Evolutionary conservation across 1,140 invertebrate species (phyloP).

Genomic region (Venustaconcha ellipsiformis): DNA sequence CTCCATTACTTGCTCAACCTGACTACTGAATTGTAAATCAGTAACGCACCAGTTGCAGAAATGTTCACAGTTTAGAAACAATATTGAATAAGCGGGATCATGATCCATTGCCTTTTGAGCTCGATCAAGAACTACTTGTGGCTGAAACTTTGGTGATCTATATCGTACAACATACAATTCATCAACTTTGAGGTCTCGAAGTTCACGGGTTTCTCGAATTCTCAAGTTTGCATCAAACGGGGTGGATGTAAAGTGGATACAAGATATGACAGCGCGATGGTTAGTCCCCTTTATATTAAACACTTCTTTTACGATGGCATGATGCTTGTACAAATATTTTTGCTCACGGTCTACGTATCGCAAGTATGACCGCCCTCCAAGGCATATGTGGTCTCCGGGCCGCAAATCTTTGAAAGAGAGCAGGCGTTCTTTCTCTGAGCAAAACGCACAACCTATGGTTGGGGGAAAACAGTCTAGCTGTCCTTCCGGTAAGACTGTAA

Average conservation of each 20-base stretch:
- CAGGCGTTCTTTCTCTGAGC: constrained; percentile 7
- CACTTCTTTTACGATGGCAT: constrained; percentile 2
- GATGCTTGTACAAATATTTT: constrained; percentile 3
- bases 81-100: neutral
- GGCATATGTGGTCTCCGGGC: constrained; percentile 1
- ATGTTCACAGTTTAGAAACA: constrained; percentile 19
- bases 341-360: neutral
- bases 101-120: constrained; percentile 4
- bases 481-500: too few species aligned
- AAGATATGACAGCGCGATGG: neutral
- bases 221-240: neutral
- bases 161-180: constrained; percentile 18
- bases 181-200: constrained; percentile 4
- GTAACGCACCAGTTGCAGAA: constrained; percentile 23
- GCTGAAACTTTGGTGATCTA: neutral
- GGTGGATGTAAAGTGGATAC: constrained; percentile 14
- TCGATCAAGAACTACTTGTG: constrained; percentile 3
- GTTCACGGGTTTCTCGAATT: constrained; percentile 8
- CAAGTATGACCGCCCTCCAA: neutral
- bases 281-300: neutral
- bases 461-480: too few species aligned
- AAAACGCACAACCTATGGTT: neutral
- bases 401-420: neutral
- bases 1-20: neutral
- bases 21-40: constrained; percentile 5